These are phyloP conservation scores for Epinephelus fuscoguttatus DNA, from an alignment of 2,113 vertebrate genomes.

Conservation along the genomic window DNA sequence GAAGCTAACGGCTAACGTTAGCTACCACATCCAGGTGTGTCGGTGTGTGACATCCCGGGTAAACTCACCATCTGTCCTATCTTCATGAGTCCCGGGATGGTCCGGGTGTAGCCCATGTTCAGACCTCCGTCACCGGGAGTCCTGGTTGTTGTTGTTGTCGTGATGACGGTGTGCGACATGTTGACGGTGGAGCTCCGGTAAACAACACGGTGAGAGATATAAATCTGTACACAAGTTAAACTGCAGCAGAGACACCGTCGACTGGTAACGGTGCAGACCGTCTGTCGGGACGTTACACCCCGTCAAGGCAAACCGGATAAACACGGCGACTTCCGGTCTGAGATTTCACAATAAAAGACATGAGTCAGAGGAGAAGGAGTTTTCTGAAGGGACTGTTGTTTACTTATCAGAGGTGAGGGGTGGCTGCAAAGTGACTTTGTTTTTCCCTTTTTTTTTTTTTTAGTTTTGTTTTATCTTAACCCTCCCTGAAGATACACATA, in stretches of 20 bases:
- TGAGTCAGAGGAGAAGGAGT: too few species aligned
- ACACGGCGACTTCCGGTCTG: conserved; percentile 1
- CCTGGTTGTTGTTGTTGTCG: conserved; percentile 51
- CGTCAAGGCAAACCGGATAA: background rate
- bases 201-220: background rate
- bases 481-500: too few species aligned
- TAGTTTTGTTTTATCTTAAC: too few species aligned
- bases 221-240: background rate
- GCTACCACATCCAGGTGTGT: background rate
- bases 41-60: background rate
- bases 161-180: conserved; percentile 83
- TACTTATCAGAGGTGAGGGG: too few species aligned
- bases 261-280: background rate
- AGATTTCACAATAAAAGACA: conserved; percentile 41
- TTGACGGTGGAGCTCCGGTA: background rate
- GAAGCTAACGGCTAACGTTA: background rate
- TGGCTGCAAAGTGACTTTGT: too few species aligned
- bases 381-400: too few species aligned
- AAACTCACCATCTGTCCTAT: conserved; percentile 82
- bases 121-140: conserved; percentile 66
- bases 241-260: conserved; percentile 4
- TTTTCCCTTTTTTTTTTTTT: too few species aligned
- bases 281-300: background rate
- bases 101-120: conserved; percentile 77
- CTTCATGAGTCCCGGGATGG: conserved; percentile 82